Conservation (phyloP, 2,888 invertebrate genomes). For the Drosophila histrio region DNA sequence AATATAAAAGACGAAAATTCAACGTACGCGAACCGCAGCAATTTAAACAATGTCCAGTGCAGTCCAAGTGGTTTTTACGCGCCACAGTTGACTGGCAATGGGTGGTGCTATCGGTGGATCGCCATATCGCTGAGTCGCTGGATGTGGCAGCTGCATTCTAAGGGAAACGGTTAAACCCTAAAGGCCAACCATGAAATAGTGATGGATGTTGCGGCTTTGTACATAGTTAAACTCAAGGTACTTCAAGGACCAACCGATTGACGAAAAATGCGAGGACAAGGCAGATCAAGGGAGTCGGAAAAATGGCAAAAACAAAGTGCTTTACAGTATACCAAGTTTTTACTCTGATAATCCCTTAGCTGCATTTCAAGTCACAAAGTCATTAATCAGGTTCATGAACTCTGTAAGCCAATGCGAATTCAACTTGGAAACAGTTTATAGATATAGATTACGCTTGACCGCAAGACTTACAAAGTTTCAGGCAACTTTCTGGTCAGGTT, state of each 20-base stretch:
- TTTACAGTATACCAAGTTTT: neutral
- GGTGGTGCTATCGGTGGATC: neutral
- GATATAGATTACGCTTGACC: conserved; percentile 18
- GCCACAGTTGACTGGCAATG: conserved; percentile 54
- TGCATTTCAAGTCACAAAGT: conserved; percentile 34
- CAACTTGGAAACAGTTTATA: conserved; percentile 11
- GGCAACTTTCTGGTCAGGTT: neutral
- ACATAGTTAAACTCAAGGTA: conserved; percentile 47
- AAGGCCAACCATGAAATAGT: conserved; percentile 64
- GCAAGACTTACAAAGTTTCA: conserved; percentile 31
- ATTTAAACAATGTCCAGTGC: conserved; percentile 78
- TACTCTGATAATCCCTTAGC: conserved; percentile 32
- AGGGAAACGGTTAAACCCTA: conserved; percentile 49
- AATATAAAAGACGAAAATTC: conserved; percentile 70
- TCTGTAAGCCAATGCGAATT: conserved; percentile 11
- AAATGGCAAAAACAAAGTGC: conserved; percentile 10
- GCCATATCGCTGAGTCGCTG: neutral
- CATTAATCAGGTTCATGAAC: conserved; percentile 36
- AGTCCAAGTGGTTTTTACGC: conserved; percentile 67
- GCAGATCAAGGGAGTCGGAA: neutral
- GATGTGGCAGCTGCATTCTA: conserved; percentile 41
- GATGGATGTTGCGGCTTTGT: conserved; percentile 63
- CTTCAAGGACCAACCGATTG: conserved; percentile 39
- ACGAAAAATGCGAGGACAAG: neutral
- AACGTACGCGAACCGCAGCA: conserved; percentile 73